Conservation (phyloP, 2,888 invertebrate genomes). For the Drosophila pegasa region DNA sequence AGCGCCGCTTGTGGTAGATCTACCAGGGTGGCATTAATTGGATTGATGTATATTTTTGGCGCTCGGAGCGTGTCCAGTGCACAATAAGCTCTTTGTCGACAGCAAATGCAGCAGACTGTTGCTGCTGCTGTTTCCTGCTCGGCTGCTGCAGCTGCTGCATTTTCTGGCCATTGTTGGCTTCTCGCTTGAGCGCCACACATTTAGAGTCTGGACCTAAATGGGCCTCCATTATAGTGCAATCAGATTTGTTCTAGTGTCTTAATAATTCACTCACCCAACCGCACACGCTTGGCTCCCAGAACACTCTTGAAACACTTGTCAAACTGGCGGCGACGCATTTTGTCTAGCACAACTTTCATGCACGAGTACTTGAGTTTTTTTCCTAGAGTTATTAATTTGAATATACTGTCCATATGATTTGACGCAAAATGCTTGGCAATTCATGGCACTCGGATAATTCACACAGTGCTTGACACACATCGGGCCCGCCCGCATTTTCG, state of each 20-base stretch:
- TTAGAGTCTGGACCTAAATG: neutral
- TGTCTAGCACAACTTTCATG: neutral
- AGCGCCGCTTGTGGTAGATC: neutral
- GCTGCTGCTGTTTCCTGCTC: neutral
- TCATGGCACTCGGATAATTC: neutral
- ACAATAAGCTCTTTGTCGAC: slow-evolving; percentile 33
- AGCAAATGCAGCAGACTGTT: slow-evolving; percentile 1
- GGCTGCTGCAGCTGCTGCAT: slow-evolving; percentile 5
- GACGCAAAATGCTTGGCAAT: slow-evolving; percentile 27
- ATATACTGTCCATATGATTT: slow-evolving; percentile 7
- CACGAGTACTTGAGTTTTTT: neutral
- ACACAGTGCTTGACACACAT: neutral
- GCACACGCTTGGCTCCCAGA: slow-evolving; percentile 1
- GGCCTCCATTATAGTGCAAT: neutral
- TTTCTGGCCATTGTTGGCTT: neutral
- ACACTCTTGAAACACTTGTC: slow-evolving; percentile 9
- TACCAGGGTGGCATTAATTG: slow-evolving; percentile 64
- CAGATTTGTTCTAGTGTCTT: neutral
- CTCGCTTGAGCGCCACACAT: neutral
- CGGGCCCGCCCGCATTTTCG: neutral
- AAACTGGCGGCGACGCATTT: slow-evolving; percentile 39
- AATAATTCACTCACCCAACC: slow-evolving; percentile 2
- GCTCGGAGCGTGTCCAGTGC: slow-evolving; percentile 57
- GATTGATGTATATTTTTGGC: slow-evolving; percentile 32
- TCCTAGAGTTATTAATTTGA: neutral